A percentile compares a stretch with the other conserved stretches of the same genome.
phyloP scores from a whole-genome alignment of 2,113 vertebrate species.

The Puffinus mauretanicus region DNA sequence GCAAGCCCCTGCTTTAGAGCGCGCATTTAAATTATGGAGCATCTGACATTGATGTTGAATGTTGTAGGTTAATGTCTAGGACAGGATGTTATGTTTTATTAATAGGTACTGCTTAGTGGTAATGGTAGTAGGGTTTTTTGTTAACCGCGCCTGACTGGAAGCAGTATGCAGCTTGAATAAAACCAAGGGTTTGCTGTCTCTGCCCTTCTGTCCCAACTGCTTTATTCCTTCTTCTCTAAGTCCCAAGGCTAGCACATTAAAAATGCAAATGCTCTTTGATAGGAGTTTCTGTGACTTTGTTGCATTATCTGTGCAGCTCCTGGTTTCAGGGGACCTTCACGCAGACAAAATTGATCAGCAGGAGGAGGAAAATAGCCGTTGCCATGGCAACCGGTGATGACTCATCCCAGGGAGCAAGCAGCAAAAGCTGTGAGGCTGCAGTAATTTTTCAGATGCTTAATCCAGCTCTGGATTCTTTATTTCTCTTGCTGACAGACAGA shows the following conservation, averaged over 20 bases:
- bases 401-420: constrained; percentile 56
- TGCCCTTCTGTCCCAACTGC: background rate
- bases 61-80: background rate
- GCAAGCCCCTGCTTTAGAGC: background rate
- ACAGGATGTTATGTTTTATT: background rate
- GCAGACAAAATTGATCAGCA: constrained; percentile 59
- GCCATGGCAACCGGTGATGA: constrained; percentile 69
- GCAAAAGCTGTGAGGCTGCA: constrained; percentile 67
- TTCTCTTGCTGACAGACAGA: constrained; percentile 26
- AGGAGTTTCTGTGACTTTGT: constrained; percentile 15
- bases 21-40: background rate
- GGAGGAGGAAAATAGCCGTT: constrained; percentile 62
- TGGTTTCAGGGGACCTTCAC: constrained; percentile 56
- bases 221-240: background rate
- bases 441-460: constrained; percentile 81
- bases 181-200: background rate
- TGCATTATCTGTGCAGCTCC: constrained; percentile 37
- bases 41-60: background rate
- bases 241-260: background rate
- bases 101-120: background rate
- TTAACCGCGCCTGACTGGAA: background rate
- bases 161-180: background rate
- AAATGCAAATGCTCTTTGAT: background rate
- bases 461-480: background rate
- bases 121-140: background rate